Conservation (phyloP, 1,140 invertebrate genomes). For the Hylaeus volcanicus region DNA sequence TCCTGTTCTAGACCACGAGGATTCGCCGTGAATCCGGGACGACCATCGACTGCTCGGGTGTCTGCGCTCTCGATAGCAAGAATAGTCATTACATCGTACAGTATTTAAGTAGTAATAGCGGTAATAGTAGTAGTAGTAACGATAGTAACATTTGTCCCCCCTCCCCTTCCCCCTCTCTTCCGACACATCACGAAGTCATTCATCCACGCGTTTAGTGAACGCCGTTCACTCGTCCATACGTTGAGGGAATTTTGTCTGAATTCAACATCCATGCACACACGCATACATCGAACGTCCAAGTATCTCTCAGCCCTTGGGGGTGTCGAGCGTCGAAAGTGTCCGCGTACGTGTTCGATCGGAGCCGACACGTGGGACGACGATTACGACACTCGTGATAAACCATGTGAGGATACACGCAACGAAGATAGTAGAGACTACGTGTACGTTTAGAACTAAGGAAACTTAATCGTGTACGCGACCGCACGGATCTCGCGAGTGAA, state of each 20-base stretch:
- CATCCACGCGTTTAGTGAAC: not conserved
- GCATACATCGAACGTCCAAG: not conserved
- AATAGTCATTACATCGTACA: constrained; percentile 33
- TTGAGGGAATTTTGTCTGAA: constrained; percentile 50
- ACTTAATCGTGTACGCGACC: constrained; percentile 51
- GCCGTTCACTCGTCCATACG: not conserved
- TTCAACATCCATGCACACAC: constrained; percentile 16
- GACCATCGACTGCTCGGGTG: not conserved
- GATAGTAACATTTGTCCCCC: constrained; percentile 41
- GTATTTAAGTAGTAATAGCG: constrained; percentile 38
- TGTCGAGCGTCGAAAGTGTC: not conserved
- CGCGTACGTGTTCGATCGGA: no score
- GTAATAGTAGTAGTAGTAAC: constrained; percentile 46
- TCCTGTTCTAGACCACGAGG: not conserved
- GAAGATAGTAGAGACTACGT: constrained; percentile 56
- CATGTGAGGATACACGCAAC: constrained; percentile 51
- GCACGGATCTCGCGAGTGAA: constrained; percentile 42
- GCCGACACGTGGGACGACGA: not conserved
- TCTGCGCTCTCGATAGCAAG: constrained; percentile 39
- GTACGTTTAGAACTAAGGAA: constrained; percentile 50
- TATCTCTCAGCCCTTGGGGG: constrained; percentile 1
- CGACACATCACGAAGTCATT: constrained; percentile 29
- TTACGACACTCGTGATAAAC: constrained; percentile 20
- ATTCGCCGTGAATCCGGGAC: not conserved
- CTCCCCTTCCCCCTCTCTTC: not conserved